Base-by-base conservation (phyloP, 2,888 invertebrate genomes). In the Caradrina clavipalpis region DNA sequence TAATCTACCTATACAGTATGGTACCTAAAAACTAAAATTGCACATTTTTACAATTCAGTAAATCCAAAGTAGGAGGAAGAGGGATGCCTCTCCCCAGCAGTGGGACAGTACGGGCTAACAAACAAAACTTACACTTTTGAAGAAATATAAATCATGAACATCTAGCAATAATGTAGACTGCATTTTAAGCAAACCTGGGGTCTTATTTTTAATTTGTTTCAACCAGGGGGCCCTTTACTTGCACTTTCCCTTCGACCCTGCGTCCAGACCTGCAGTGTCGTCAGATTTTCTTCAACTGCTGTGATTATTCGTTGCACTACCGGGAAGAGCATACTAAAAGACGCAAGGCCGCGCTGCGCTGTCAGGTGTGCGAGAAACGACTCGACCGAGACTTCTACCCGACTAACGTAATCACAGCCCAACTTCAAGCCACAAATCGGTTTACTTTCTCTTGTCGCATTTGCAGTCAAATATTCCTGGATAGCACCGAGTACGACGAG, bases 291-390 rank as follows among this genome's bases (percentile, higher is more conserved):
- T 93, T 93, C 80, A 93, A 94, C 76, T 96, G 96, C 82, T 96
- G 96, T 82, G 94, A 95, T 75, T 96, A 95, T 74, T 96, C 96
- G 2, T 80, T 93, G 5, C 96, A 96, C 71, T 95, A 95, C 74
- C 90, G 95, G 51, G 94, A 95, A 67, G 94, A 95, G 63, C 96
- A 96, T 78, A 95, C 96, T 11, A 96, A 95, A 78, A 86, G 96
- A 47, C 91, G 95, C 2, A 96, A 96, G 80, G 93, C 95, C 0
- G 94, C 95, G 0, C 83, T 96, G 7, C 91, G 96, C 4, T 96
- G 96, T 76, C 96, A 96, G 88, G 95, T 96, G 5, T 96, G 96
- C 81, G 96, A 96, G 82, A 94, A 95, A 81, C 89, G 92, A 1
- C 89, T 96, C 50, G 95, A 96, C 71, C 87, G 89, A 26, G 92